Base-by-base conservation (phyloP, 2,113 vertebrate genomes). In the Tetraodon nigroviridis region DNA sequence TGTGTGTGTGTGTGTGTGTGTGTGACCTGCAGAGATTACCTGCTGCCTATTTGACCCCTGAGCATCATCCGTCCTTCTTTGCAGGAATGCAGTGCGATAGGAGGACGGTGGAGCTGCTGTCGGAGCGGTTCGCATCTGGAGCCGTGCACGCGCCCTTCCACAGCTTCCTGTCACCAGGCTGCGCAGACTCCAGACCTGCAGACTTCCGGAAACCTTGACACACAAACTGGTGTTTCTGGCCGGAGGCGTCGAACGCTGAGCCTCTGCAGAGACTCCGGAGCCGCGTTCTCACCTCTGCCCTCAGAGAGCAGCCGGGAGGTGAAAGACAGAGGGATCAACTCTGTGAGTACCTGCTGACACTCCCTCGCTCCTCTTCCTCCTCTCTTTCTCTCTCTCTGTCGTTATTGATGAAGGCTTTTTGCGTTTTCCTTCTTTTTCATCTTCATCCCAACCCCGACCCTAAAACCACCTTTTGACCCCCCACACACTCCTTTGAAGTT, bases 281-380 rank as follows among this genome's bases (percentile, higher is more conserved):
- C 69, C 16, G 76, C 75, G 56, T 63, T 46, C 29, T 78, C 24
- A 7, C 2, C n/a, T 64, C 42, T 51, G 64, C 47, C 79, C 61
- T 63, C 76, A 63, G 87, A 91, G 76, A 85, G 24, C 75, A 90
- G 75, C 50, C 64, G 46, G 3, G 89, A 88, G 69, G 84, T 90
- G 66, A 92, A 90, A 75, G 68, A 79, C 72, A 86, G 68, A 78
- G 90, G 89, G 5, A 87, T 92, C 78, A 86, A 91, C 24, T 40
- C 76, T 62, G 91, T 92, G 73, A 90, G 91, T 83, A 75, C 61
- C 52, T 24, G 54, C 7, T 11, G 19, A 55, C 27, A 64, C 15
- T 6, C 8, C 29, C 21, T 17, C 16, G n/a, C 14, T n/a, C 6
- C 8, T 51, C 21, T 17, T 8, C 18, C 14, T n/a, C 6, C 8